Conservation (phyloP, 2,113 vertebrate species). For the Vulpes ferrilata region DNA sequence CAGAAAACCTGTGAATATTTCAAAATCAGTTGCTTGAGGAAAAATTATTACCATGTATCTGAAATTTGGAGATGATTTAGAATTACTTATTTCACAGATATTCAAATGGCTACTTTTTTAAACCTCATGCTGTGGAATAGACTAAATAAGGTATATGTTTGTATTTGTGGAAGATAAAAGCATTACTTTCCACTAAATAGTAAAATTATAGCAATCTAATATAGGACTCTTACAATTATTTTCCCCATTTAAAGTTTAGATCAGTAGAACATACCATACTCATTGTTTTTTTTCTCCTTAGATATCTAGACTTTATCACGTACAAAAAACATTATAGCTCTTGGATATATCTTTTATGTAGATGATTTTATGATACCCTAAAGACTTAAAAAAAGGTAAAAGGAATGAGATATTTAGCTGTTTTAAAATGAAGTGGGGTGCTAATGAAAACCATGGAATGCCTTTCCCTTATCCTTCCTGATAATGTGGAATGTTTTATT, state of each 20-base stretch:
- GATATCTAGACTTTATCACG: background rate
- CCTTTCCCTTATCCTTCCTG: background rate
- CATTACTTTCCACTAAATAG: constrained; percentile 15
- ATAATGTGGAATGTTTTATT: background rate
- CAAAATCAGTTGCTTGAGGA: background rate
- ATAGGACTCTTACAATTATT: background rate
- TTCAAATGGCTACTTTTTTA: background rate
- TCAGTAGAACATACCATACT: background rate
- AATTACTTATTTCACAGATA: background rate
- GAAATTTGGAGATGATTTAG: background rate
- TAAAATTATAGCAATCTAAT: background rate
- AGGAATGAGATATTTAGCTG: background rate
- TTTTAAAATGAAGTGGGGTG: background rate
- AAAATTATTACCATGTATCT: background rate
- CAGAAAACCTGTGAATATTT: background rate
- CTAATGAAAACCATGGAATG: background rate
- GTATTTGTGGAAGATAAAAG: background rate
- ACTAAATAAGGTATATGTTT: background rate
- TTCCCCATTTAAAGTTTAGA: background rate
- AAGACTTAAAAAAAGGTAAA: background rate
- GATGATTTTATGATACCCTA: background rate
- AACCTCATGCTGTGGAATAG: background rate
- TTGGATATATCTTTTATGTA: background rate
- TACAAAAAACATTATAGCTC: background rate
- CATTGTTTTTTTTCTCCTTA: background rate